These are phyloP conservation scores for Narcine bancroftii DNA, from an alignment of 2,113 vertebrate genomes.

Conservation along the genomic window DNA sequence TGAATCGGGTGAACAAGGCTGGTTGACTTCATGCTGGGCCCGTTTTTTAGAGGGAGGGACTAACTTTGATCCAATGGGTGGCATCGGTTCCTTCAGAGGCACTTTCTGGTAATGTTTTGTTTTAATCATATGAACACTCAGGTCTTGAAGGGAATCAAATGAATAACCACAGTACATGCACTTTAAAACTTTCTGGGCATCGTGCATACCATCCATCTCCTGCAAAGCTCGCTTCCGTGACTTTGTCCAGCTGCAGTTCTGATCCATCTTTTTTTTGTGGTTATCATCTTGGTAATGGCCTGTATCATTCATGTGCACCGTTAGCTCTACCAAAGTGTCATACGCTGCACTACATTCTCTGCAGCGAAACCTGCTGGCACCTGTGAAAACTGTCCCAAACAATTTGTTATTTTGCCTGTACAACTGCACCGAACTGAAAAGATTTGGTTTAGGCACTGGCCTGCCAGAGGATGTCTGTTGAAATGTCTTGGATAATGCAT, in stretches of 20 bases:
- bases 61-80: slow-evolving; percentile 83
- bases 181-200: slow-evolving; percentile 92
- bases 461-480: slow-evolving; percentile 81
- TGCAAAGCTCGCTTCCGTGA: slow-evolving; percentile 85
- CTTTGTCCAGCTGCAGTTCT: slow-evolving; percentile 80
- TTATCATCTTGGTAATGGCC: slow-evolving; percentile 98
- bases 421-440: slow-evolving; percentile 91
- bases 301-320: slow-evolving; percentile 92
- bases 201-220: slow-evolving; percentile 89
- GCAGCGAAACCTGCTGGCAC: slow-evolving; percentile 90
- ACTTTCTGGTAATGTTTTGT: slow-evolving; percentile 99
- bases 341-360: slow-evolving; percentile 93
- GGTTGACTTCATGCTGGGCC: slow-evolving; percentile 71
- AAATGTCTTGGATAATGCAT: slow-evolving; percentile 86
- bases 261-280: slow-evolving; percentile 77
- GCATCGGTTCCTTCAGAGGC: slow-evolving; percentile 99
- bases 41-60: slow-evolving; percentile 86
- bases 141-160: slow-evolving; percentile 92
- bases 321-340: slow-evolving; percentile 89
- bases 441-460: slow-evolving; percentile 78
- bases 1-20: slow-evolving; percentile 90
- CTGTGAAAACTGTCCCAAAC: slow-evolving; percentile 81
- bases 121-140: slow-evolving; percentile 99
- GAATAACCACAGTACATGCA: slow-evolving; percentile 98
- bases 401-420: slow-evolving; percentile 86